phyloP scores from a whole-genome alignment of 1,140 invertebrate genomes.

The Telenomus remus region DNA sequence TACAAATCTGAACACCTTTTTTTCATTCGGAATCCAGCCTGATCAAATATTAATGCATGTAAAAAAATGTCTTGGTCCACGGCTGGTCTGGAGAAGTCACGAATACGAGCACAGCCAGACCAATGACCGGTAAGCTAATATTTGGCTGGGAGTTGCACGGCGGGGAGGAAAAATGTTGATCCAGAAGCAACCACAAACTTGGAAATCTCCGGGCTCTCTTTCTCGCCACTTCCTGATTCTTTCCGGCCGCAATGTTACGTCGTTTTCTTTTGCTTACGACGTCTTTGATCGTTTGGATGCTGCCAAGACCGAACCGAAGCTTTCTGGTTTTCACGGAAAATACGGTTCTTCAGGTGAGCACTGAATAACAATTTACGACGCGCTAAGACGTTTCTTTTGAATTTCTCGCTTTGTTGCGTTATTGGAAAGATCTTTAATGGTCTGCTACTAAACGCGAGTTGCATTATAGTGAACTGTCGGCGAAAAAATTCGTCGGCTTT shows the following conservation, averaged over 20 bases:
- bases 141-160: slow-evolving; percentile 36
- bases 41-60: neutral
- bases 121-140: slow-evolving; percentile 59
- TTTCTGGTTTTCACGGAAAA: slow-evolving; percentile 61
- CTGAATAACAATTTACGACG: slow-evolving; percentile 41
- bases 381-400: slow-evolving; percentile 34
- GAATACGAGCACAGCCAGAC: slow-evolving; percentile 15
- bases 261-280: slow-evolving; percentile 39
- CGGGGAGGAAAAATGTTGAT: slow-evolving; percentile 47
- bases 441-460: slow-evolving; percentile 16
- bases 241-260: slow-evolving; percentile 56
- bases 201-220: slow-evolving; percentile 30
- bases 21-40: no score
- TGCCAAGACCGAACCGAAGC: slow-evolving; percentile 26
- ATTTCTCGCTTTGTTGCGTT: slow-evolving; percentile 20
- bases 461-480: slow-evolving; percentile 2
- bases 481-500: slow-evolving; percentile 10
- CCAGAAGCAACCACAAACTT: slow-evolving; percentile 48
- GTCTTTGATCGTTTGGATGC: slow-evolving; percentile 45
- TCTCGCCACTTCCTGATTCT: slow-evolving; percentile 31
- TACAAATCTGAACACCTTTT: no score
- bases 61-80: neutral
- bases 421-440: slow-evolving; percentile 37
- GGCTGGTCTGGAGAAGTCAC: slow-evolving; percentile 10
- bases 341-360: slow-evolving; percentile 63